Conservation (phyloP, 2,888 invertebrate genomes). For the Drosophila greeni region DNA sequence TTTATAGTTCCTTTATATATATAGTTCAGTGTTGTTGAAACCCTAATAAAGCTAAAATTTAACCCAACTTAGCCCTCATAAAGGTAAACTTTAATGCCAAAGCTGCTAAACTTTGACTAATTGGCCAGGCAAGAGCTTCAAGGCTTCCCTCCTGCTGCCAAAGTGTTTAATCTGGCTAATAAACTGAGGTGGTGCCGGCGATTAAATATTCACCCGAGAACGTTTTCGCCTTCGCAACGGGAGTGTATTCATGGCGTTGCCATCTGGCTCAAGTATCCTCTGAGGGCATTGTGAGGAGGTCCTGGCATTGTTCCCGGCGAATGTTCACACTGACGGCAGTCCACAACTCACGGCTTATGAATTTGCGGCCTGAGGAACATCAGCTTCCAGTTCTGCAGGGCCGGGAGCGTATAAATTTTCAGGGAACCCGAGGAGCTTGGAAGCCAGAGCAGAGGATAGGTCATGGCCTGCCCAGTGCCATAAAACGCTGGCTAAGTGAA, state of each 20-base stretch:
- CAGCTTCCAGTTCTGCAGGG: constrained; percentile 10
- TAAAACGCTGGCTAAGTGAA: constrained; percentile 50
- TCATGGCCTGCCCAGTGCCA: constrained; percentile 40
- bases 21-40: not conserved
- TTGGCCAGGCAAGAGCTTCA: not conserved
- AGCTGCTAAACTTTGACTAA: constrained; percentile 4
- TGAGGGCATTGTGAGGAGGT: not conserved
- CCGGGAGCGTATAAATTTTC: constrained; percentile 32
- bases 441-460: constrained; percentile 8
- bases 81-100: not conserved
- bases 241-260: constrained; percentile 32
- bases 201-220: constrained; percentile 22
- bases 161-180: constrained; percentile 10
- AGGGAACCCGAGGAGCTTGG: not conserved
- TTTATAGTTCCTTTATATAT: not conserved
- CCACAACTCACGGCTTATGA: constrained; percentile 40
- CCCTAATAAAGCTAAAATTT: not conserved
- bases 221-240: constrained; percentile 7
- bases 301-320: constrained; percentile 25
- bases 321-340: constrained; percentile 21
- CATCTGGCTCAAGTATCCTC: constrained; percentile 24
- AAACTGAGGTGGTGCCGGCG: not conserved
- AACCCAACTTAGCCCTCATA: not conserved
- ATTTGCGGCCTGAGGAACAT: constrained; percentile 37
- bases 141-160: constrained; percentile 6